phyloP scores from a whole-genome alignment of 2,113 vertebrate genomes.

The Mus pahari region DNA sequence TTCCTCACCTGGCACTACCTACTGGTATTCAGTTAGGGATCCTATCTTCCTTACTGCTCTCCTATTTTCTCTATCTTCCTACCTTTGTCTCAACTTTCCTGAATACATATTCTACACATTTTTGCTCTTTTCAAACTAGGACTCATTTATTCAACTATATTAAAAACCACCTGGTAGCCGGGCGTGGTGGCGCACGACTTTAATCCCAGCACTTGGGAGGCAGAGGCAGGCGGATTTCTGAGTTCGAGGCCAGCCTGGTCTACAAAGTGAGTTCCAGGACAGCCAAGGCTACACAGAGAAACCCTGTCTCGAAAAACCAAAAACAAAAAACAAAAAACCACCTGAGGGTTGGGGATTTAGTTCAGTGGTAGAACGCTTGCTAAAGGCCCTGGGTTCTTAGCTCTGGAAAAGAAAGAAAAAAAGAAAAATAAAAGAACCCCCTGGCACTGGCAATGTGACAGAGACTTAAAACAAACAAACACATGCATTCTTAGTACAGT shows the following conservation, averaged over 20 bases:
- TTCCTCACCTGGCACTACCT: background rate
- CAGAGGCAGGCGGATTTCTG: too few species aligned
- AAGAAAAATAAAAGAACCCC: background rate
- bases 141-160: background rate
- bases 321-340: too few species aligned
- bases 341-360: too few species aligned
- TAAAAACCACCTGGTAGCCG: background rate
- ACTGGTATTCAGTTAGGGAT: background rate
- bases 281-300: too few species aligned
- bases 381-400: too few species aligned
- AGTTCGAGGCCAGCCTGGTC: too few species aligned
- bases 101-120: background rate
- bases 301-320: too few species aligned
- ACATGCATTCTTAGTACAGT: background rate
- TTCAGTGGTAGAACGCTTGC: too few species aligned
- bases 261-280: too few species aligned
- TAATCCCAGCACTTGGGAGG: too few species aligned
- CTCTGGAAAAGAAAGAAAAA: too few species aligned
- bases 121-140: background rate
- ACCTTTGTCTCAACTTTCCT: background rate
- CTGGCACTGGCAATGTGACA: background rate
- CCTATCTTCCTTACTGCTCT: background rate
- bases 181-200: too few species aligned
- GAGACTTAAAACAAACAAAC: background rate
- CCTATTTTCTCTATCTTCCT: background rate